A percentile compares a stretch with the other conserved stretches of the same genome.
Conservation (phyloP, 1,140 invertebrate genomes). For the Cyclina sinensis region DNA sequence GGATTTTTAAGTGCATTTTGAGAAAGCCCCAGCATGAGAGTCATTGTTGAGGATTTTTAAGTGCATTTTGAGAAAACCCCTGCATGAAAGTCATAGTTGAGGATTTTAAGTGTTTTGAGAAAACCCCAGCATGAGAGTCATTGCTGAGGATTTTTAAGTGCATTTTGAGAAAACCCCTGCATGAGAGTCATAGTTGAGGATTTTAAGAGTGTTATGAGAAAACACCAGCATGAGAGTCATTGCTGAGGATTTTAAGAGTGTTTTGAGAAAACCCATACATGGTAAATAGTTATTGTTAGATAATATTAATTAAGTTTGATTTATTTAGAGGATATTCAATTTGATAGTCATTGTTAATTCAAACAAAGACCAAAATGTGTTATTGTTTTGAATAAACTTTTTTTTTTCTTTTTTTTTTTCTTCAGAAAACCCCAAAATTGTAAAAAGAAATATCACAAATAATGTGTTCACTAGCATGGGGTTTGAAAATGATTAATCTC, state of each 20-base stretch:
- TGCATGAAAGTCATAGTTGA: conserved; percentile 80
- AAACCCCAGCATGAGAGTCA: conserved; percentile 74
- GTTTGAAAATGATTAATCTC: too few relatives aligned
- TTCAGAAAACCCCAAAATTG: too few relatives aligned
- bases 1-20: neutral
- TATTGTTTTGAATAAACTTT: too few relatives aligned
- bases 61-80: neutral
- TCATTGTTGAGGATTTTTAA: conserved; percentile 73
- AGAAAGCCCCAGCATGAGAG: conserved; percentile 71
- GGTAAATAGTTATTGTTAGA: too few relatives aligned
- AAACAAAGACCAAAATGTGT: too few relatives aligned
- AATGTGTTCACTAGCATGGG: too few relatives aligned
- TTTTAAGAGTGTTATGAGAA: neutral
- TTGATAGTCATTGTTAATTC: too few relatives aligned
- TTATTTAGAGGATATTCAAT: too few relatives aligned
- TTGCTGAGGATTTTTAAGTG: conserved; percentile 67
- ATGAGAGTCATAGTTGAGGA: conserved; percentile 80
- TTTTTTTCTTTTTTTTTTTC: too few relatives aligned
- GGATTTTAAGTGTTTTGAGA: neutral
- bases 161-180: neutral
- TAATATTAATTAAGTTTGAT: too few relatives aligned
- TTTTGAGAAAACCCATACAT: neutral
- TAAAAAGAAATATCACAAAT: too few relatives aligned
- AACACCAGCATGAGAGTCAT: neutral
- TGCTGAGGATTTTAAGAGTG: conserved; percentile 27